Evolutionary conservation across 2,888 invertebrate species (phyloP).

Genomic region (Steromphala cineraria): DNA sequence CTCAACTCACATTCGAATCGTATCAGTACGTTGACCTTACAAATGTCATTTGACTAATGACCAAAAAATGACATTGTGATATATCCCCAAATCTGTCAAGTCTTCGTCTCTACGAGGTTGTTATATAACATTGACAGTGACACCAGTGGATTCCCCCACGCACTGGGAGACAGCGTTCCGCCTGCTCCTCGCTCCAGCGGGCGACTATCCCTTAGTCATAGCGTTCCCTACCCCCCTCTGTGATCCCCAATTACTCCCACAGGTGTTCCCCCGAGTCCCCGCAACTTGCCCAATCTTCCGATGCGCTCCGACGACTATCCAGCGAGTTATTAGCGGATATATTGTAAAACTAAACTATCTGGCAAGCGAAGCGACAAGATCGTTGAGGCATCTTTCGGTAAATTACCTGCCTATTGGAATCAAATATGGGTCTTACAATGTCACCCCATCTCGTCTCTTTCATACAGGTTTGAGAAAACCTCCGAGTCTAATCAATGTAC

Average conservation of each 20-base stretch:
- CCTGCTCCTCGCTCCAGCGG: not conserved
- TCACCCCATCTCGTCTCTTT: no score
- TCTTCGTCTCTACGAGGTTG: no score
- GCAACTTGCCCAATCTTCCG: not conserved
- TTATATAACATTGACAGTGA: no score
- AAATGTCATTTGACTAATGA: no score
- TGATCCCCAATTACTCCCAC: not conserved
- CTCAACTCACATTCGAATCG: no score
- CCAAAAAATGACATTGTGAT: no score
- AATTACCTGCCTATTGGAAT: conserved; percentile 7
- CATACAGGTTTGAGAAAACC: no score
- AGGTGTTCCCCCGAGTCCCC: not conserved
- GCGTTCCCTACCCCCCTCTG: not conserved
- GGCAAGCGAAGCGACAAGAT: conserved; percentile 3
- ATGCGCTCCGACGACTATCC: not conserved
- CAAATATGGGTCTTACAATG: not conserved
- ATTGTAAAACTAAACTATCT: not conserved
- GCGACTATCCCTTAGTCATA: not conserved
- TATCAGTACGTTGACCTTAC: no score
- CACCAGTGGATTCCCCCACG: no score
- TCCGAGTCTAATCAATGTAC: no score
- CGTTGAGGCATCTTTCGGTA: not conserved
- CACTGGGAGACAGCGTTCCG: no score
- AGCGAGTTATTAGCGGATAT: not conserved
- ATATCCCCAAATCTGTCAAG: no score